phyloP scores from a whole-genome alignment of 2,113 vertebrate species.

The Lepus americanus region DNA sequence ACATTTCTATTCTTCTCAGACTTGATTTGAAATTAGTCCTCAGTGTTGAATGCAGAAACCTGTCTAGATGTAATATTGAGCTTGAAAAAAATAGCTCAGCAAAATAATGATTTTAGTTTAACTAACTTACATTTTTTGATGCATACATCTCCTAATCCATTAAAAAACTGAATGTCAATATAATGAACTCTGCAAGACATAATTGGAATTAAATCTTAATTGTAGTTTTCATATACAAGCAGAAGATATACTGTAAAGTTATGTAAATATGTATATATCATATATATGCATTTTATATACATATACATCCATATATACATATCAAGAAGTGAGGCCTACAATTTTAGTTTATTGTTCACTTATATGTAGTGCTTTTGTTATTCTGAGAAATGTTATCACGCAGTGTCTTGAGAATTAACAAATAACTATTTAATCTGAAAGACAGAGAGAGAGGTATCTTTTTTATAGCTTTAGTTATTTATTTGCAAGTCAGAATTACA shows the following conservation, averaged over 20 bases:
- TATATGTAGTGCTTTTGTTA: neutral
- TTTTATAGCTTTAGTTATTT: no score
- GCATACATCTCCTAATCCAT: neutral
- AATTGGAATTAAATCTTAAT: neutral
- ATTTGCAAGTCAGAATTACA: no score
- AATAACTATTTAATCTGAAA: neutral
- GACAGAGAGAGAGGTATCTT: no score
- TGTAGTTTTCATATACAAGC: neutral
- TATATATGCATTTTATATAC: no score
- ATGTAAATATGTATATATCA: neutral
- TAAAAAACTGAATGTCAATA: neutral
- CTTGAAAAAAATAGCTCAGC: constrained; percentile 32
- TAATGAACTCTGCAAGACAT: constrained; percentile 8
- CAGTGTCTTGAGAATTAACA: constrained; percentile 21
- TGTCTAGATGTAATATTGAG: constrained; percentile 42
- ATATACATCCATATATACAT: no score
- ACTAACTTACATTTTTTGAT: constrained; percentile 22
- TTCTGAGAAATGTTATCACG: neutral
- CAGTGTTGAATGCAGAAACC: constrained; percentile 53
- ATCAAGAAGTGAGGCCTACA: neutral
- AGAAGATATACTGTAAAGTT: neutral
- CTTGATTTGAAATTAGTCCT: constrained; percentile 63
- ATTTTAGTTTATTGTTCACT: neutral
- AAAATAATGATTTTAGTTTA: constrained; percentile 58
- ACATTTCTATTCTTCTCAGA: constrained; percentile 64